Percentiles rank a stretch among this genome's conserved stretches.
Conservation (phyloP, 2,797 vertebrate genomes). For the Myotis vivesi region DNA sequence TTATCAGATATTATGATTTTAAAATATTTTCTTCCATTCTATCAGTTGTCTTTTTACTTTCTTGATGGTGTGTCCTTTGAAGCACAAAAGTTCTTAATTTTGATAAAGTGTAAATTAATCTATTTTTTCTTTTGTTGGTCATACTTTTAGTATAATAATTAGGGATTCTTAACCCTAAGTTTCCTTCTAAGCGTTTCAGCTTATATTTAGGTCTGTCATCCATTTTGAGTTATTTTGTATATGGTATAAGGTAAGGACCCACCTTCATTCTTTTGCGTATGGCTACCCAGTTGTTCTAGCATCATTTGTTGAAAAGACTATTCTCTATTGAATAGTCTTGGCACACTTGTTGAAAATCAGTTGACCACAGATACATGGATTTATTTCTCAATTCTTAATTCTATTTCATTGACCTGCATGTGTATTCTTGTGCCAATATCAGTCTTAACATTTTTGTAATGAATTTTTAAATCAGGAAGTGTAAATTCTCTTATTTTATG, state of each 20-base stretch:
- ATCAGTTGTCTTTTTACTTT: neutral
- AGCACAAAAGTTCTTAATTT: slow-evolving; percentile 37
- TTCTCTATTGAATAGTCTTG: neutral
- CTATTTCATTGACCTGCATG: neutral
- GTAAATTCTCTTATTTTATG: neutral
- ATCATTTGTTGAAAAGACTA: neutral
- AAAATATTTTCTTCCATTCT: neutral
- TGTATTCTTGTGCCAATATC: neutral
- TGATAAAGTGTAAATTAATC: neutral
- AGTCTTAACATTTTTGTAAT: neutral
- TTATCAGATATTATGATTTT: neutral
- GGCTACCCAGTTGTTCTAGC: neutral
- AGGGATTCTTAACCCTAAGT: neutral
- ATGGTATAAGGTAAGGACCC: neutral
- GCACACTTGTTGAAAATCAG: neutral
- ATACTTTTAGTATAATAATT: neutral
- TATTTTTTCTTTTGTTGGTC: neutral
- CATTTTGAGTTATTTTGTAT: neutral
- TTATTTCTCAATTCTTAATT: slow-evolving; percentile 30
- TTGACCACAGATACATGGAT: neutral
- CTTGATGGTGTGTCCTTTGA: neutral
- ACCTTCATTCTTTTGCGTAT: neutral
- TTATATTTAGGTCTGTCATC: neutral
- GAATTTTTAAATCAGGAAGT: neutral
- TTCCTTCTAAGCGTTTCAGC: slow-evolving; percentile 1